A percentile compares a stretch with the other conserved stretches of the same genome.
Evolutionary conservation across 2,113 vertebrate species (phyloP).

Genomic region (Pampusana beccarii): DNA sequence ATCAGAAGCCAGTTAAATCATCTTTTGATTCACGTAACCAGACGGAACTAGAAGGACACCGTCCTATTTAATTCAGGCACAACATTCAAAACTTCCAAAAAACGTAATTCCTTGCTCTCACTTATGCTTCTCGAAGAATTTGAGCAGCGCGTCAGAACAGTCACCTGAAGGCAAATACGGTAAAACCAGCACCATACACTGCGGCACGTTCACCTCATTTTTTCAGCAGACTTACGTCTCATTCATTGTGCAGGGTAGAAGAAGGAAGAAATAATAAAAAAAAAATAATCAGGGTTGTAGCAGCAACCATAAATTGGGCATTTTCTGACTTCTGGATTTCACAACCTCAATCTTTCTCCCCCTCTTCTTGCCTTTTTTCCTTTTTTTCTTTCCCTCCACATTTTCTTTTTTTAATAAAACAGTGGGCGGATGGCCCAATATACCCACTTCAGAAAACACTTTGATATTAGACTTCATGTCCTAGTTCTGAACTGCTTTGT

Average conservation of each 20-base stretch:
- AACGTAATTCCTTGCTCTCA: not conserved
- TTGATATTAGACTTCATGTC: not conserved
- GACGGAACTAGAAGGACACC: not conserved
- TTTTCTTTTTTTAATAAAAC: not conserved
- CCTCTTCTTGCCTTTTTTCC: accelerated
- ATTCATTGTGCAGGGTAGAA: not conserved
- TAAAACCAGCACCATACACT: not conserved
- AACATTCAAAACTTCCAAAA: not conserved
- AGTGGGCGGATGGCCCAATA: not conserved
- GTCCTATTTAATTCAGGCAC: not conserved
- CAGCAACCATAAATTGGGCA: not conserved
- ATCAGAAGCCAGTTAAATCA: not conserved
- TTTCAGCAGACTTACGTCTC: not conserved
- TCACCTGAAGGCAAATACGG: not conserved
- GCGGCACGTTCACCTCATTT: not conserved
- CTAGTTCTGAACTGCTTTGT: not conserved
- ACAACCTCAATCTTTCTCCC: not conserved
- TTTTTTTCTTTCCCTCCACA: not conserved
- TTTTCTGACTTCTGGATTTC: not conserved
- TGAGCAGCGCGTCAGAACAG: not conserved
- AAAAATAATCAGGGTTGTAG: not conserved
- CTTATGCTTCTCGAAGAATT: not conserved
- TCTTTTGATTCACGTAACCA: not conserved
- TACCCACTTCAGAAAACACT: not conserved
- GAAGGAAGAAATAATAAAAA: not conserved